Conservation (phyloP, 2,113 vertebrate genomes). For the Gallinago paraguaiae region DNA sequence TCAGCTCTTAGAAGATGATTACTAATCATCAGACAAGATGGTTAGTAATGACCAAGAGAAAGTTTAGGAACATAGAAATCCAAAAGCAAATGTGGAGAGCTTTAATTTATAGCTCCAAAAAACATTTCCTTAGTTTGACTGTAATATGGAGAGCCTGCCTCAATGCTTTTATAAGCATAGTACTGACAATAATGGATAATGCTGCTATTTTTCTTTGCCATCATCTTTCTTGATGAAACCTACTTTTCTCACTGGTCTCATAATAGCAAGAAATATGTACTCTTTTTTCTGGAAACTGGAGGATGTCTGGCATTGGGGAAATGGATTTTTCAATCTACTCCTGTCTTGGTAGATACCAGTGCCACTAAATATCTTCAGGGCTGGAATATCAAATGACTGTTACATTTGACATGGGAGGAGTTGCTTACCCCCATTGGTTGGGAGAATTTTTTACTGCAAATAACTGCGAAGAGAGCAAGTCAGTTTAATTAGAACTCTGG, state of each 20-base stretch:
- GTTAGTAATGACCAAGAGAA: background rate
- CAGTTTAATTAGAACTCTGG: background rate
- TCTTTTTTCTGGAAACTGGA: background rate
- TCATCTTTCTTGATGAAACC: background rate
- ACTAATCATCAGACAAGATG: background rate
- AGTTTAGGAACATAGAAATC: background rate
- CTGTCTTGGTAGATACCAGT: background rate
- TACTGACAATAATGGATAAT: background rate
- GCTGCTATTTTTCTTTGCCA: background rate
- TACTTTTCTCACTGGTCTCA: background rate
- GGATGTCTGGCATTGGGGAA: background rate
- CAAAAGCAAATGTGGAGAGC: rapidly evolving
- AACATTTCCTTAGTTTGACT: background rate
- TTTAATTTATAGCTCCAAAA: background rate
- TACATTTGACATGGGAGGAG: background rate
- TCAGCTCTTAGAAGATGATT: background rate
- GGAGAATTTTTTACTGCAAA: background rate
- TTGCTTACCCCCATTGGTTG: background rate
- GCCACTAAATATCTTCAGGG: background rate
- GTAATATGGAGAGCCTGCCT: background rate
- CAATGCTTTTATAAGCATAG: background rate
- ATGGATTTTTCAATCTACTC: background rate
- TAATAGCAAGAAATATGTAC: background rate
- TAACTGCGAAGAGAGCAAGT: background rate
- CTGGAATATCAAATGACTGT: background rate